A percentile compares a stretch with the other conserved stretches of the same genome.
Evolutionary conservation across 2,888 invertebrate species (phyloP).

Genomic region (Enchytraeus crypticus): DNA sequence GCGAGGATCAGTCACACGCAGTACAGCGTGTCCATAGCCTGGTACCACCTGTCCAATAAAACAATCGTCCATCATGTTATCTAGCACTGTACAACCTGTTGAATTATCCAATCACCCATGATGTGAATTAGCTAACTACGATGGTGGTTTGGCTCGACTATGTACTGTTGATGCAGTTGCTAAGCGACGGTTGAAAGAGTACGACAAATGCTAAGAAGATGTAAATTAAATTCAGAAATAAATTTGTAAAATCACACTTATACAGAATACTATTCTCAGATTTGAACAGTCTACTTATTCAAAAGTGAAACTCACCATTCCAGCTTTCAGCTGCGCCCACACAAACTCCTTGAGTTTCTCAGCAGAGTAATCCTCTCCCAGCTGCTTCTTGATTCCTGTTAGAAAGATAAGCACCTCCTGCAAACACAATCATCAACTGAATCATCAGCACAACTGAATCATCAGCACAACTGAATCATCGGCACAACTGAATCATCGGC

Average conservation of each 20-base stretch:
- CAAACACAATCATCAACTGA: slow-evolving; percentile 5
- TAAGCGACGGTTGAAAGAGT: too few species aligned
- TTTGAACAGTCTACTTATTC: too few species aligned
- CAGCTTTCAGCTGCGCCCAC: slow-evolving; percentile 89
- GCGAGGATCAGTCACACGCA: slow-evolving; percentile 84
- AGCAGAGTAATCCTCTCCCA: slow-evolving; percentile 63
- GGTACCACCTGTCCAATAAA: slow-evolving; percentile 77
- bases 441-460: background rate
- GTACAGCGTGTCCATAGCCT: slow-evolving; percentile 90
- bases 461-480: background rate
- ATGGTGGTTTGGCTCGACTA: too few species aligned
- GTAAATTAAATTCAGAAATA: too few species aligned
- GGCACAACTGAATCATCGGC: background rate
- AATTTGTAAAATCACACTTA: too few species aligned
- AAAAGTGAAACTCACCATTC: slow-evolving; percentile 62
- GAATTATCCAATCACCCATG: too few species aligned
- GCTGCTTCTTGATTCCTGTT: slow-evolving; percentile 72
- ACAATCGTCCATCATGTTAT: too few species aligned
- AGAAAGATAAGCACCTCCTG: slow-evolving; percentile 81
- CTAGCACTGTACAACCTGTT: too few species aligned
- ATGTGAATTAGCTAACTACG: too few species aligned
- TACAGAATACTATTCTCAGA: too few species aligned
- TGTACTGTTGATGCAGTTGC: too few species aligned
- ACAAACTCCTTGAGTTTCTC: slow-evolving; percentile 90
- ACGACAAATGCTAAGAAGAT: too few species aligned